Base-by-base conservation (phyloP, 2,888 invertebrate species). In the Deilephila porcellus region DNA sequence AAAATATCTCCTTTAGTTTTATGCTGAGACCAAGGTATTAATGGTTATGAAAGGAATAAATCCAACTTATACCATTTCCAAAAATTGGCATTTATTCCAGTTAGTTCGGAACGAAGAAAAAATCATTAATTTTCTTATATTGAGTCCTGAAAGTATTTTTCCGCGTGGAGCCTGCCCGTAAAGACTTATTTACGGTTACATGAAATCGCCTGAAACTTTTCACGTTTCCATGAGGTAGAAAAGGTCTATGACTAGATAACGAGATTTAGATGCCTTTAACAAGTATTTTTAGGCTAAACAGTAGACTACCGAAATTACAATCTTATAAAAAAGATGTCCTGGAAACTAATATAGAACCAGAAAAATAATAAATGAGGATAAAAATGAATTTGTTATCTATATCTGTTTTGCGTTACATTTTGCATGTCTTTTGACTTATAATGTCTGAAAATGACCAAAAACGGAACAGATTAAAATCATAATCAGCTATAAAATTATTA, bases 121-220 rank as follows among this genome's bases (percentile, higher is more conserved):
- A 45, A 52, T 17, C 67, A 52, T 52, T 67, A 20, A 52, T 67
- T 67, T 67, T 45, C 45, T 64, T 64, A 60, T 60, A 60, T 60
- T 29, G 60, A 29, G 25, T 29, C 60, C 20, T 45, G 45, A 52
- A 67, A 67, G 52, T 67, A 67, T 67, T 52, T 67, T 45, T 29
- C 45, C 52, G 17, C 45, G 25, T 20, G 67, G 67, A 25, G 7
- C 45, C 52, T 25, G 45, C 25, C 37, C 25, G 17, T 67, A 67
- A 67, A 45, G 67, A 52, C 25, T 67, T 67, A 67, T 52, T 67
- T 67, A 67, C 45, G 34, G 64, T 45, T 64, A 45, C 64, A 20
- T 6, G 14, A 20, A 45, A 37, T 45, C 37, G 37, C 20, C 34
- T 37, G 3, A 64, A 64, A 45, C 11, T 64, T 64, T 64, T 64